Percentiles rank a stretch among this genome's conserved stretches.
These are phyloP conservation scores for Neopipo cinnamomea DNA, from an alignment of 2,113 vertebrate genomes.

Conservation along the genomic window DNA sequence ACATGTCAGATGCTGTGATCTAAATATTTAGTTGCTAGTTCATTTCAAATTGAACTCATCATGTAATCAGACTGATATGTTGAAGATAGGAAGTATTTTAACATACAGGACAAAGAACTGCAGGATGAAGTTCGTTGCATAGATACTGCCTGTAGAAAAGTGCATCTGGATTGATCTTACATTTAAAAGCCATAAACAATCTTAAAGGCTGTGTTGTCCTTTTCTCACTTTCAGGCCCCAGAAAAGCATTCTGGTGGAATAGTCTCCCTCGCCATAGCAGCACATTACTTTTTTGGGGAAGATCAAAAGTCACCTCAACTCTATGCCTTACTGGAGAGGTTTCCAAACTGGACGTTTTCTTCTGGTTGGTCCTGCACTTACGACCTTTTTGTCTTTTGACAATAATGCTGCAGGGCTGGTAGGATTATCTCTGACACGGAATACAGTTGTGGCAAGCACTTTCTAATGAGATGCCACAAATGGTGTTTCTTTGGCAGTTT, in stretches of 20 bases:
- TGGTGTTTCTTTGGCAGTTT: constrained; percentile 16
- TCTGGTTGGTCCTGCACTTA: constrained; percentile 95
- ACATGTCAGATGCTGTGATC: neutral
- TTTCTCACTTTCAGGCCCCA: constrained; percentile 65
- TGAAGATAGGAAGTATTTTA: neutral
- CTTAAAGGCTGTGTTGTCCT: neutral
- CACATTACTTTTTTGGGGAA: constrained; percentile 89
- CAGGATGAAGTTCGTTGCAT: neutral
- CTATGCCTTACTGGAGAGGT: constrained; percentile 73
- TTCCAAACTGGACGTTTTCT: constrained; percentile 89
- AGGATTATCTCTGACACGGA: neutral
- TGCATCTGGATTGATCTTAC: neutral
- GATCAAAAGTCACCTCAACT: constrained; percentile 84
- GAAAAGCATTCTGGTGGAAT: constrained; percentile 74
- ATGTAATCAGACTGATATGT: accelerated
- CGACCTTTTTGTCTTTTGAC: constrained; percentile 78
- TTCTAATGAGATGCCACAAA: neutral
- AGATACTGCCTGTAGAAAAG: neutral
- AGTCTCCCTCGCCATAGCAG: constrained; percentile 85
- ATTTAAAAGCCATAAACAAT: neutral
- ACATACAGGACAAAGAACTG: neutral
- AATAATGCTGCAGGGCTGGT: neutral
- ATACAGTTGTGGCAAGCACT: neutral
- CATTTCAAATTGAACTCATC: accelerated
- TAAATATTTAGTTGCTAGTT: neutral